Evolutionary conservation across 2,797 vertebrate genomes (phyloP).

Genomic region (Apogon hyalosoma): DNA sequence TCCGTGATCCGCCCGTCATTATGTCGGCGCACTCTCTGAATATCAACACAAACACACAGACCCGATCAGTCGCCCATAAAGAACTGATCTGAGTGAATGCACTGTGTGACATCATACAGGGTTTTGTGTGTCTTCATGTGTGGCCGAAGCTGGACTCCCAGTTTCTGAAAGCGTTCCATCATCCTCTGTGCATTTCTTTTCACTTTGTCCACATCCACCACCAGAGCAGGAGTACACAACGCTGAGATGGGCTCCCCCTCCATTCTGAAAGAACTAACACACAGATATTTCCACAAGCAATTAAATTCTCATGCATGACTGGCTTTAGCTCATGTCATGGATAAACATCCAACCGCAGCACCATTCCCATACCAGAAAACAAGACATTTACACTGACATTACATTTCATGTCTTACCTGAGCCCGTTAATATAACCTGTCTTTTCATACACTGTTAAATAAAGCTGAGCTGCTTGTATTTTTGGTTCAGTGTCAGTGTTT

Average conservation of each 20-base stretch:
- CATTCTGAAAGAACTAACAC: slow-evolving; percentile 55
- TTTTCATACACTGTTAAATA: no score
- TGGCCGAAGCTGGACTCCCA: slow-evolving; percentile 86
- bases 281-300: slow-evolving; percentile 23
- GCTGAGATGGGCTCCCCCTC: slow-evolving; percentile 59
- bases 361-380: background rate
- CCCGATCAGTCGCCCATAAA: background rate
- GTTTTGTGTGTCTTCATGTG: slow-evolving; percentile 93
- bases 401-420: no score
- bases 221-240: slow-evolving; percentile 84
- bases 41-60: slow-evolving; percentile 27
- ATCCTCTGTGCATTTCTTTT: slow-evolving; percentile 83
- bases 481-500: no score
- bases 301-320: slow-evolving; percentile 63
- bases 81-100: background rate
- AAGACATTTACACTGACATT: background rate
- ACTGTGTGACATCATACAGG: slow-evolving; percentile 69
- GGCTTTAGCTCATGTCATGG: background rate
- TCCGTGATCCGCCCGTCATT: slow-evolving; percentile 82
- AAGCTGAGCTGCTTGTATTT: no score
- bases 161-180: slow-evolving; percentile 76
- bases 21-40: slow-evolving; percentile 86
- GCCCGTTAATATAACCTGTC: no score
- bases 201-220: slow-evolving; percentile 81
- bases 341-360: background rate